Base-by-base conservation (phyloP, 2,797 vertebrate species). In the Pogoniulus pusillus region DNA sequence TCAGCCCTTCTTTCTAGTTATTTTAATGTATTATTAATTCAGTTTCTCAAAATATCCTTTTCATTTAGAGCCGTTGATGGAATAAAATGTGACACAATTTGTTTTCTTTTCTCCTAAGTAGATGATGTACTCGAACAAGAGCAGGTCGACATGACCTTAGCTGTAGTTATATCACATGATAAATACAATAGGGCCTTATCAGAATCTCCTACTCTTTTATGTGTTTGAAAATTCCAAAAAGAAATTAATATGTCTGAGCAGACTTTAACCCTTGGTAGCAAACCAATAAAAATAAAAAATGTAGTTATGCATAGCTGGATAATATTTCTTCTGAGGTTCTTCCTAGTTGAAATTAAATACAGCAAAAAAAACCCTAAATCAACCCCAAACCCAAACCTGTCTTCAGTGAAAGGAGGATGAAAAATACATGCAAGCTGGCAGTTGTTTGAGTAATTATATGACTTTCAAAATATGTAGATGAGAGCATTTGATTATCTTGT, bases 81-180 rank as follows among this genome's bases (percentile, higher is more conserved):
- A 97, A 97, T 94, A 96, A 97, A 97, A 95, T 94, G 73, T 95
- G 91, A 96, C 85, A 95, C 93, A 94, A 95, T 96, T 96, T 97
- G 93, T 97, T 97, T 97, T 97, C 91, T 96, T 95, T 94, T 97
- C 91, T 94, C 66, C 90, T 96, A 91, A 94, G 94, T 89, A 97
- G 96, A 97, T 94, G 95, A 95, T 82, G 80, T 97, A 96, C 94
- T 96, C 76, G 91, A 94, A 94, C 82, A 92, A 92, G 65, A 87
- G 79, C 93, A 96, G 97, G 97, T 98, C 97, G 91, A 88, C 72
- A 85, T 93, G 97, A 98, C 97, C 97, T 97, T 95, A 96, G 90
- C 82, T 96, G 93, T 70, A 90, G 63, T 95, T 97, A 84, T 94
- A 96, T 90, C 96, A 91, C 92, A 78, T 93, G 91, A 94, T 96